Base-by-base conservation (phyloP, 2,888 invertebrate genomes). In the Autographa gamma region DNA sequence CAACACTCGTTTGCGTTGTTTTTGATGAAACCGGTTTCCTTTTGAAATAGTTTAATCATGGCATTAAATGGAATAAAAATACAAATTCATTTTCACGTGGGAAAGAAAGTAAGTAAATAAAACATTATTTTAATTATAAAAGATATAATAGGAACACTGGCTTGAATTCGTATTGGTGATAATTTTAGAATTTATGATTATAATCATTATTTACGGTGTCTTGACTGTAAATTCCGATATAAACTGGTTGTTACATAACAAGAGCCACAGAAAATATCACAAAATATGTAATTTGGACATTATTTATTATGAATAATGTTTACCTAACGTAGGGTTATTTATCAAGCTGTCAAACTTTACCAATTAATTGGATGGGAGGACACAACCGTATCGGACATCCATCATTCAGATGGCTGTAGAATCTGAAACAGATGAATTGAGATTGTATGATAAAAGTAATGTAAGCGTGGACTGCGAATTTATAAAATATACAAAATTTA, bases 331-430 rank as follows among this genome's bases (percentile, higher is more conserved):
- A 19, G 19, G 58, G 43, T 72, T 74, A 77, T 79, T 80, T 72
- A 80, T 77, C 80, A 80, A 68, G 63, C 61, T 77, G 80, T 80
- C 80, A 71, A 77, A 79, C 69, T 80, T 80, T 58, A 69, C 71
- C 69, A 63, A 79, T 79, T 74, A 80, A 80, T 77, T 74, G 71
- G 68, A 48, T 74, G 71, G 71, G 54, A 19, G 61, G 48, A 74
- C 66, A 71, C 63, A 60, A 75, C 52, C 52, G 69, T 73, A 79
- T 66, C 67, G 63, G 63, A 63, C 74, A 79, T 79, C 63, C 77
- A 80, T 79, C 80, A 79, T 80, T 56, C 56, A 66, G 69, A 60
- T 80, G 77, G 63, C 71, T 25, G 80, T 56, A 58, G 61, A 80
- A 80, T 74, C 74, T 68, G 69, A 41, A 41, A 64, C 65, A 75